Conservation (phyloP, 2,113 vertebrate genomes). For the Thalassoma bifasciatum region DNA sequence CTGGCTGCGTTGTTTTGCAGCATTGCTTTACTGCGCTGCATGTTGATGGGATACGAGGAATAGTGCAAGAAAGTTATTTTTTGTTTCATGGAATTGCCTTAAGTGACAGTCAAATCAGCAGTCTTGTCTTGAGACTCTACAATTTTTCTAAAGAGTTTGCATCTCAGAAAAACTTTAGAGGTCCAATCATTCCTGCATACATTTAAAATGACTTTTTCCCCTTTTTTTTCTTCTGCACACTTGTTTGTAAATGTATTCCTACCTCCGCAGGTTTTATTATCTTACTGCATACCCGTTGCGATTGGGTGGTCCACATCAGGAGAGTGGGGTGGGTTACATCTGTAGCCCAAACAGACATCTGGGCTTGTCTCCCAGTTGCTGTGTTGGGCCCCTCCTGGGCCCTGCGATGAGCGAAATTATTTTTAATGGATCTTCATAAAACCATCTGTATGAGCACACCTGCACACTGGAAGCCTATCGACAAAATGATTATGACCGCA, state of each 20-base stretch:
- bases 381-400: slow-evolving; percentile 80
- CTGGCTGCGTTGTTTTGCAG: slow-evolving; percentile 65
- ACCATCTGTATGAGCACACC: slow-evolving; percentile 85
- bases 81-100: slow-evolving; percentile 47
- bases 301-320: slow-evolving; percentile 61
- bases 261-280: slow-evolving; percentile 50
- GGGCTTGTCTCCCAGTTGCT: slow-evolving; percentile 69
- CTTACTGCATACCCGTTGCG: slow-evolving; percentile 65
- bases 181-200: slow-evolving; percentile 30
- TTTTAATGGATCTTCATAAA: slow-evolving; percentile 88
- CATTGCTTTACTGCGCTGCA: slow-evolving; percentile 20
- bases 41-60: slow-evolving; percentile 10
- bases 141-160: slow-evolving; percentile 30
- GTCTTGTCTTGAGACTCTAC: slow-evolving; percentile 40
- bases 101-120: slow-evolving; percentile 63
- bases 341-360: slow-evolving; percentile 71
- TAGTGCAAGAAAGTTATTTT: slow-evolving; percentile 36
- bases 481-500: slow-evolving; percentile 84
- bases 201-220: slow-evolving; percentile 3
- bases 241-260: slow-evolving; percentile 1
- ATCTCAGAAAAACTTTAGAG: slow-evolving; percentile 38
- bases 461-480: slow-evolving; percentile 85
- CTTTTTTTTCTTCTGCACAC: background rate
- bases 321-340: slow-evolving; percentile 38
- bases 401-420: slow-evolving; percentile 83